Percentiles rank a stretch among this genome's conserved stretches.
Evolutionary conservation across 1,140 invertebrate genomes (phyloP).

Genomic region (Antheraea pernyi): DNA sequence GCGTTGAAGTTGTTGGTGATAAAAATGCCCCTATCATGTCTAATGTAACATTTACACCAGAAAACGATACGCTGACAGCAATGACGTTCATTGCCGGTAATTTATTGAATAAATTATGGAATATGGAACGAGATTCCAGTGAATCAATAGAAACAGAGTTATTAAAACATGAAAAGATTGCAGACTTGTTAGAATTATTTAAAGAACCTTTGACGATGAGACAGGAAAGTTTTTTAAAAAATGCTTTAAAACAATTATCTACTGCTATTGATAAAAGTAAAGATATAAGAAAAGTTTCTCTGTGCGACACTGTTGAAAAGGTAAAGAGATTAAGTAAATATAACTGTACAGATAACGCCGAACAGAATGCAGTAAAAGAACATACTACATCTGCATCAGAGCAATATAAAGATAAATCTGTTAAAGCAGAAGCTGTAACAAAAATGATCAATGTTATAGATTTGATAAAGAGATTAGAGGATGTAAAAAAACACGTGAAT

Average conservation of each 20-base stretch:
- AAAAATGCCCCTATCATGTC: conserved; percentile 47
- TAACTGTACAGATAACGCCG: conserved; percentile 9
- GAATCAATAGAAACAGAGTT: conserved; percentile 51
- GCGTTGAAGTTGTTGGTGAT: conserved; percentile 58
- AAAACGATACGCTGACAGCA: conserved; percentile 67
- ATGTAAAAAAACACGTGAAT: conserved; percentile 40
- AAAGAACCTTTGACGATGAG: conserved; percentile 63
- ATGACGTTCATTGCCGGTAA: conserved; percentile 70
- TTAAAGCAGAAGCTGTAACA: conserved; percentile 30
- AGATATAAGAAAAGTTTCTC: conserved; percentile 47
- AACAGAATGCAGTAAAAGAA: conserved; percentile 9
- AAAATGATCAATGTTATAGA: conserved; percentile 54
- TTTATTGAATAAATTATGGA: conserved; percentile 65
- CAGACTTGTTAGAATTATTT: conserved; percentile 61
- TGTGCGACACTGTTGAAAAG: conserved; percentile 52
- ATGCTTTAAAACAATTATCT: conserved; percentile 57
- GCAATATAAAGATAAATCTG: conserved; percentile 8
- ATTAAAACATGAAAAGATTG: conserved; percentile 66
- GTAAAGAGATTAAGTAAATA: conserved; percentile 13
- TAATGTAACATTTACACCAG: conserved; percentile 67
- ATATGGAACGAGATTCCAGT: conserved; percentile 55
- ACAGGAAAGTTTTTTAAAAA: conserved; percentile 65
- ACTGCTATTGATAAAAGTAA: conserved; percentile 48
- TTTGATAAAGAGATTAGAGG: conserved; percentile 57
- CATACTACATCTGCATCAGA: neutral